phyloP scores from a whole-genome alignment of 2,113 vertebrate species.

The Poecilia latipinna region DNA sequence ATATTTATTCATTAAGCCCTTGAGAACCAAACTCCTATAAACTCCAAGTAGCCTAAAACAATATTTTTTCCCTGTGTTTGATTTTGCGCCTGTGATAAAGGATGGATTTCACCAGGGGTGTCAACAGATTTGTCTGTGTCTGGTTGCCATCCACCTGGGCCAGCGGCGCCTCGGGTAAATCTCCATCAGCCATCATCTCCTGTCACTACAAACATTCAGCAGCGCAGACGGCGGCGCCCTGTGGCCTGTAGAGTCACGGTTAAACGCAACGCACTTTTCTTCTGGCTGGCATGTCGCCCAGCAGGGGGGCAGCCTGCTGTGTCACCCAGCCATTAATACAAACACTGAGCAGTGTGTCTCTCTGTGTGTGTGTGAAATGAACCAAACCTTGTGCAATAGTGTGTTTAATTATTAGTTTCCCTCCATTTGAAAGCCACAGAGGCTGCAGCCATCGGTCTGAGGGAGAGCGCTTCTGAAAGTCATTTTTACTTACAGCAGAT shows the following conservation, averaged over 20 bases:
- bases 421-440: constrained; percentile 29
- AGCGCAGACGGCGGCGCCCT: background rate
- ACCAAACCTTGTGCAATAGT: constrained; percentile 39
- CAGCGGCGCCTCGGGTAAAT: constrained; percentile 18
- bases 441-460: constrained; percentile 34
- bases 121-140: no score
- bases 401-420: constrained; percentile 38
- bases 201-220: background rate
- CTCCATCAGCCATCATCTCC: constrained; percentile 4
- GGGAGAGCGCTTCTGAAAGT: constrained; percentile 54
- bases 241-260: constrained; percentile 5
- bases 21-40: no score
- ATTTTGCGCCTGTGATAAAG: no score
- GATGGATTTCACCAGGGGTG: no score
- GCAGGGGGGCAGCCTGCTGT: constrained; percentile 15
- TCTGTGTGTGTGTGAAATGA: constrained; percentile 4
- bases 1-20: no score
- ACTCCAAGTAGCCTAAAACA: no score
- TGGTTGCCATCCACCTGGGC: constrained; percentile 25
- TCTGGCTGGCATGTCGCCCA: constrained; percentile 22
- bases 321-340: constrained; percentile 29
- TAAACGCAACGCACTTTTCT: constrained; percentile 41
- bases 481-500: constrained; percentile 40
- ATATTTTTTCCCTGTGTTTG: no score
- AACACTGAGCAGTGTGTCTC: background rate